A percentile compares a stretch with the other conserved stretches of the same genome.
phyloP scores from a whole-genome alignment of 2,888 invertebrate species.

The Escarpia spicata region DNA sequence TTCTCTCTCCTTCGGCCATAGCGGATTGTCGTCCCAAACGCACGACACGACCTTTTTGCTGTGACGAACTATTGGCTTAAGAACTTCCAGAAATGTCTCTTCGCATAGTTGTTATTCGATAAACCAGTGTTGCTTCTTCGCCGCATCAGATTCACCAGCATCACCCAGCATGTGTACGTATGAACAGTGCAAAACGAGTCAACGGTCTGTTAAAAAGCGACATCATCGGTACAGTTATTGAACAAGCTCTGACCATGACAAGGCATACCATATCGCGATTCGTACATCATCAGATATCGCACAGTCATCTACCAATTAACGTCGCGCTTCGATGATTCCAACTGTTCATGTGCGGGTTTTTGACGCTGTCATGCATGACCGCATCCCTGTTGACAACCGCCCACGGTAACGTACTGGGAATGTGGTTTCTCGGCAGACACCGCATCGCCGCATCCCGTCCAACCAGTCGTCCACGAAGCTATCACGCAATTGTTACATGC shows the following conservation, averaged over 20 bases:
- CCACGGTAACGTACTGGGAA: background rate
- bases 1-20: background rate
- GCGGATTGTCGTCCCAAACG: background rate
- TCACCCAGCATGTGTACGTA: background rate
- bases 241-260: background rate
- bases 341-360: background rate
- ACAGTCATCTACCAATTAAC: background rate
- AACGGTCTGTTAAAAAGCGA: background rate
- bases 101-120: background rate
- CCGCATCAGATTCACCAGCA: background rate
- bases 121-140: background rate
- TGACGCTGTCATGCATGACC: background rate
- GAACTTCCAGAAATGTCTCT: background rate
- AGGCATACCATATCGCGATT: background rate
- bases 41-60: background rate
- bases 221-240: background rate
- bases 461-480: background rate
- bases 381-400: background rate
- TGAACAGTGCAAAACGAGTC: background rate
- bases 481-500: background rate
- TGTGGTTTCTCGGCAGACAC: background rate
- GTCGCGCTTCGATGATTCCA: background rate
- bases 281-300: background rate
- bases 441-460: background rate
- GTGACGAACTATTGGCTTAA: background rate